Evolutionary conservation across 2,888 invertebrate species (phyloP).

Genomic region (Microchrysa polita): DNA sequence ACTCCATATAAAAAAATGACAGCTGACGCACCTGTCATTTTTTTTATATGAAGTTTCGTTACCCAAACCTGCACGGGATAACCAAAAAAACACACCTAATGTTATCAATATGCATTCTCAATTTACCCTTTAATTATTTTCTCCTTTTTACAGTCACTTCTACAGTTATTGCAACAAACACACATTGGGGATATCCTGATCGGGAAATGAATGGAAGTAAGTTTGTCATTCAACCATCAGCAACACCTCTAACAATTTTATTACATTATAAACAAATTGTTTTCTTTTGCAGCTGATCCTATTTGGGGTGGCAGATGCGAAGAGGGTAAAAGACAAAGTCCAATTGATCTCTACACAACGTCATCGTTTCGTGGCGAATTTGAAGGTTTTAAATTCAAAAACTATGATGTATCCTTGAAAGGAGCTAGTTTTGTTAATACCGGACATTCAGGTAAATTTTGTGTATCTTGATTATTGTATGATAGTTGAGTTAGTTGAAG

Average conservation of each 20-base stretch:
- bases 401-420: background rate
- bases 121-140: no score
- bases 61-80: no score
- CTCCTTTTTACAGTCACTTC: background rate
- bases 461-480: no score
- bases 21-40: no score
- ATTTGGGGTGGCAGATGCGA: constrained; percentile 10
- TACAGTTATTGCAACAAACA: background rate
- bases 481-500: no score
- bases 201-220: background rate
- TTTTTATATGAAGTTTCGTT: no score
- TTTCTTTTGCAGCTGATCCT: constrained; percentile 11
- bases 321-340: constrained; percentile 1
- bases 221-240: background rate
- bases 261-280: background rate
- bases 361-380: background rate
- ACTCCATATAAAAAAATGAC: no score
- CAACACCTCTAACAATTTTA: background rate
- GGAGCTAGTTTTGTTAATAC: background rate
- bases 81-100: no score
- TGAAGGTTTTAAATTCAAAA: background rate
- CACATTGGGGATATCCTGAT: constrained; percentile 5
- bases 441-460: constrained; percentile 22
- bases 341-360: background rate
- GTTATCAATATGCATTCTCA: no score